These are phyloP conservation scores for Portevinia maculata DNA, from an alignment of 2,888 invertebrate genomes.

Conservation along the genomic window DNA sequence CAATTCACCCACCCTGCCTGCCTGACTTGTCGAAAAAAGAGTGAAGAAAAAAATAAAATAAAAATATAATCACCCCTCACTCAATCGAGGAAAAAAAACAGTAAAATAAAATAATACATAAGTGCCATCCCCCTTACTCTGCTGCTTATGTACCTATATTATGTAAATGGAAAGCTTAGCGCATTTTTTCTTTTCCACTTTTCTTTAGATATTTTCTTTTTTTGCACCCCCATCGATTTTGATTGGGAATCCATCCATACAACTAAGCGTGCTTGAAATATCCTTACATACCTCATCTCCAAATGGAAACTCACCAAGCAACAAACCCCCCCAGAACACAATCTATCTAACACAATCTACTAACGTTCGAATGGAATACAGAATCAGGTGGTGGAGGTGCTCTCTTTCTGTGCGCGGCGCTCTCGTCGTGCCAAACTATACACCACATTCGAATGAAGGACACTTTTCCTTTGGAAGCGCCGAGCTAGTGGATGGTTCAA, in stretches of 20 bases:
- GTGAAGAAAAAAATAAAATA: conserved; percentile 38
- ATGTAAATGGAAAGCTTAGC: conserved; percentile 62
- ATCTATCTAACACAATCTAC: conserved; percentile 71
- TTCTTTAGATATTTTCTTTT: conserved; percentile 57
- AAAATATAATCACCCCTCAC: conserved; percentile 71
- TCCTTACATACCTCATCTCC: conserved; percentile 68
- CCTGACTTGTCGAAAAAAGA: conserved; percentile 35
- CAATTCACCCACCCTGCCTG: conserved; percentile 51
- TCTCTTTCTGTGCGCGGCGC: conserved; percentile 60
- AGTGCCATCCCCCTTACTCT: conserved; percentile 72
- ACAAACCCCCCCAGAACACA: conserved; percentile 36
- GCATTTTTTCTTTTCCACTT: conserved; percentile 67
- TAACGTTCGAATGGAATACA: conserved; percentile 67
- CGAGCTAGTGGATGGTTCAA: no score
- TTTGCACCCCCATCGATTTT: conserved; percentile 80
- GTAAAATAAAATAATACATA: conserved; percentile 55
- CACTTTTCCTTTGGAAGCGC: conserved; percentile 54
- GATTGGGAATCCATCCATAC: conserved; percentile 82
- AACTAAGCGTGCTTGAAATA: conserved; percentile 75
- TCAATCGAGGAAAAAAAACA: conserved; percentile 59
- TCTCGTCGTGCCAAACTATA: conserved; percentile 48
- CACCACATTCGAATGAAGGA: conserved; percentile 70
- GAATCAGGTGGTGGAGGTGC: conserved; percentile 67
- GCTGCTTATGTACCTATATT: conserved; percentile 34
- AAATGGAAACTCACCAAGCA: conserved; percentile 36